Conservation (phyloP, 1,140 invertebrate genomes). For the Amyelois transitella region DNA sequence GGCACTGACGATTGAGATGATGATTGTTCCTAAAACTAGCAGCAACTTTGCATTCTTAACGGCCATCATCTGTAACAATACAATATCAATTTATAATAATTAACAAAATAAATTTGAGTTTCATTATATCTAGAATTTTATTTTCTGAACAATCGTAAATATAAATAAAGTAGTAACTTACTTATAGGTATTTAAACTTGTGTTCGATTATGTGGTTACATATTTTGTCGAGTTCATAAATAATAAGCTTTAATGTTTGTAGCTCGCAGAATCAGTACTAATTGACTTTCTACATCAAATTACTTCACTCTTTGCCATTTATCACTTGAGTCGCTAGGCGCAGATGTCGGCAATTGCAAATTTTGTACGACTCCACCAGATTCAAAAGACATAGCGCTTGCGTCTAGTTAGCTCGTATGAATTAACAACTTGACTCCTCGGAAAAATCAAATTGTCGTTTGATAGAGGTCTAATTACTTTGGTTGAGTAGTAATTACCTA, state of each 20-base stretch:
- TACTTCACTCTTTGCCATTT: not conserved
- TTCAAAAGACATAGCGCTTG: no score
- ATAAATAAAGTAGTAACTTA: no score
- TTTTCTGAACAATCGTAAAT: no score
- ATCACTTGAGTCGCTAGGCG: not conserved
- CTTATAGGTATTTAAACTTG: no score
- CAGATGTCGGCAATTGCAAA: not conserved
- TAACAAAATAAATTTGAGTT: no score
- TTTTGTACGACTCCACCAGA: not conserved
- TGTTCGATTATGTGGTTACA: no score
- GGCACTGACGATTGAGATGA: slow-evolving; percentile 29
- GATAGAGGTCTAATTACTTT: not conserved
- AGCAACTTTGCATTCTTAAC: slow-evolving; percentile 25
- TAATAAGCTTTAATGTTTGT: no score
- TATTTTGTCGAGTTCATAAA: no score
- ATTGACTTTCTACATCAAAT: not conserved
- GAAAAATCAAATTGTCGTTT: not conserved
- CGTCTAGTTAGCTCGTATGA: no score
- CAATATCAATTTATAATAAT: no score
- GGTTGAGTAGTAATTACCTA: not conserved
- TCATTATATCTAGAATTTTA: no score
- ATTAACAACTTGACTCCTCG: not conserved
- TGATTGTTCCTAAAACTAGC: slow-evolving; percentile 23
- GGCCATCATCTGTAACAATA: slow-evolving; percentile 48
- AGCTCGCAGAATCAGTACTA: not conserved